Evolutionary conservation across 2,888 invertebrate species (phyloP), one percentile per base, ranked within the genome.

Genomic region (Suillia variegata): DNA sequence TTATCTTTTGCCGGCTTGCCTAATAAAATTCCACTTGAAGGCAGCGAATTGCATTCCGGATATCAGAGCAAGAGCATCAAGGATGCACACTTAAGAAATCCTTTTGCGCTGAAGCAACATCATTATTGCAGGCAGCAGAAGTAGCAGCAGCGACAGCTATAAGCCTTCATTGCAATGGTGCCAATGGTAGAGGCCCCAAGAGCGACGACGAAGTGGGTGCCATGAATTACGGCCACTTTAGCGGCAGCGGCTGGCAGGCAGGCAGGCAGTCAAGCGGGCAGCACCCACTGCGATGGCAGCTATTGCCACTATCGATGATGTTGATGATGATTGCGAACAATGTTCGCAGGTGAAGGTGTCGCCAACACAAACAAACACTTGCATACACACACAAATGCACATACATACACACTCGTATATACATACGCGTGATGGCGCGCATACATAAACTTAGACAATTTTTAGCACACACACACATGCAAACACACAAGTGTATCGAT

Each of bases 181-280:
- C n/a, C n/a, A n/a, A n/a, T n/a, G n/a, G n/a, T n/a, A n/a, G n/a
- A n/a, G n/a, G n/a, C n/a, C n/a, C n/a, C n/a, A n/a, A n/a, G n/a
- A n/a, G n/a, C n/a, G n/a, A n/a, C n/a, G n/a, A n/a, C 18, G 20
- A 45, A 45, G 62, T 62, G 62, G 62, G 62, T 65, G 61, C 62
- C 62, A 65, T 65, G 62, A 65, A 65, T 65, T 65, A 65, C 62
- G 57, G 62, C 65, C 61, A 59, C 59, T 56, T 55, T 20, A 18
- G 4, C n/a, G 38, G n/a, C n/a, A n/a, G n/a, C n/a, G n/a, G n/a
- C n/a, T n/a, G n/a, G n/a, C n/a, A n/a, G n/a, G n/a, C n/a, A n/a
- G n/a, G n/a, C 6, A 31, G 6, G 31, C 5, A 8, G 31, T 5
- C 31, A 12, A n/a, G n/a, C n/a, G n/a, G n/a, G n/a, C n/a, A n/a